Base-by-base conservation (phyloP, 2,888 invertebrate genomes). In the Habrosyne pyritoides region DNA sequence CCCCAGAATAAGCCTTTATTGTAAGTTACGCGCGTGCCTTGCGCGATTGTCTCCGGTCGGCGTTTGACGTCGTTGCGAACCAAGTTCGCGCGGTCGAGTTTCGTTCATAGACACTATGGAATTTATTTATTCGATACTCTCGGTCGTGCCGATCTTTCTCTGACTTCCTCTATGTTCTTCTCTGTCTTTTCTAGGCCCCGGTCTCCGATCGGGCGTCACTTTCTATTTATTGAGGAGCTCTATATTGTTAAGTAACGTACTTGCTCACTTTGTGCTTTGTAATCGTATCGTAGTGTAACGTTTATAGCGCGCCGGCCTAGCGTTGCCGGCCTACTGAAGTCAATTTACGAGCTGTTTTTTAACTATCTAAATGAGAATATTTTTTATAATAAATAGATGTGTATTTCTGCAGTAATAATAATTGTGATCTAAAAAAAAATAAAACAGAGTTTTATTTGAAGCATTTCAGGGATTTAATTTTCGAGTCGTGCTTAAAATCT, bases 391-490 rank as follows among this genome's bases (percentile, higher is more conserved):
- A 77, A 72, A 75, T 83, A 78, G 75, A 81, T 77, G 77, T 90
- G 86, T 90, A 91, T 84, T 84, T 78, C 82, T 71, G 81, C 81
- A 77, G 76, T 84, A 86, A 85, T 86, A 87, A 87, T 87, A 82
- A 84, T 88, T 90, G 91, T 91, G 89, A 91, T 91, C 78, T 83
- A 70, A 78, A 33, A 36, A 24, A 77, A 58, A 88, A 90, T 91
- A 89, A 91, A 91, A 91, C 91, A 88, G 89, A 92, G 91, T 92
- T 92, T 92, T 91, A 91, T 91, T 91, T 91, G 83, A 82, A 86
- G 86, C 87, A 86, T 90, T 90, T 91, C 86, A 87, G 86, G 88
- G 84, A 86, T 83, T 81, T 50, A 77, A 77, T 85, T 86, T 78
- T 83, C 79, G 86, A 82, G 87, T 88, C 84, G 90, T 88, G 91